phyloP scores from a whole-genome alignment of 2,888 invertebrate genomes.

The Dynastes grantii region DNA sequence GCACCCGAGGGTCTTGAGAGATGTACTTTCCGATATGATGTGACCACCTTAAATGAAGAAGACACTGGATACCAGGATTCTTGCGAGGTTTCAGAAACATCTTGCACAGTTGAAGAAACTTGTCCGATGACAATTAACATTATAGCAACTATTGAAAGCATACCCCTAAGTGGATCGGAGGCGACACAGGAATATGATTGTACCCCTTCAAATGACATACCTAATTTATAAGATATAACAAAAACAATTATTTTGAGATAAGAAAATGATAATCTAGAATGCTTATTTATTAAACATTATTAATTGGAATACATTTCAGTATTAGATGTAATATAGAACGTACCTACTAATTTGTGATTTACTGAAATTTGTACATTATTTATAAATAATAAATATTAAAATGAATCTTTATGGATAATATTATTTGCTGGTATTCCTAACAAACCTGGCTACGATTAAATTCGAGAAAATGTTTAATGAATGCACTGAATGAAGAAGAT shows the following conservation, averaged over 20 bases:
- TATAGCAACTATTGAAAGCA: neutral
- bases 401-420: neutral
- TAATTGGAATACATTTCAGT: neutral
- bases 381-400: constrained; percentile 1
- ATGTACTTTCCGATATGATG: too few species aligned
- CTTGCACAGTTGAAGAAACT: neutral
- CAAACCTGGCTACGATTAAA: too few species aligned
- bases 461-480: too few species aligned
- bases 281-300: neutral
- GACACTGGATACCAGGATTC: too few species aligned
- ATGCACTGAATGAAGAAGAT: too few species aligned
- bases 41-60: too few species aligned
- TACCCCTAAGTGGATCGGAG: neutral
- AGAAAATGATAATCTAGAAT: neutral
- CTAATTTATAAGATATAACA: neutral
- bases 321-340: neutral
- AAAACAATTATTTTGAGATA: neutral
- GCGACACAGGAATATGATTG: neutral
- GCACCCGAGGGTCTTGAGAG: too few species aligned
- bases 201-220: neutral
- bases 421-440: too few species aligned
- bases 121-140: neutral
- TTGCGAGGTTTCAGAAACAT: too few species aligned
- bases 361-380: neutral
- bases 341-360: neutral